Base-by-base conservation (phyloP, 1,140 invertebrate genomes). In the Calephelis nemesis region DNA sequence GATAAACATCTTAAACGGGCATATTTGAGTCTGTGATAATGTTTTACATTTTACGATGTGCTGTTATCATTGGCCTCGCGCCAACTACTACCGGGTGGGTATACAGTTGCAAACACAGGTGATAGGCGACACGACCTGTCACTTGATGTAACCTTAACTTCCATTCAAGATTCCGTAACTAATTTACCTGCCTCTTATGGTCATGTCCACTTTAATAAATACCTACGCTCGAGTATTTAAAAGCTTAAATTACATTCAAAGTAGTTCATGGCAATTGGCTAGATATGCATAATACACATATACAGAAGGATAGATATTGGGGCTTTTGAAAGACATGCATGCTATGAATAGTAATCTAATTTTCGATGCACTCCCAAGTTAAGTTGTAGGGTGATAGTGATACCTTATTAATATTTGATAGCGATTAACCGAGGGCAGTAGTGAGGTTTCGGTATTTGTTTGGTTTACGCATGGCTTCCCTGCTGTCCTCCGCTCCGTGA, bases 401-500 rank as follows among this genome's bases (percentile, higher is more conserved):
- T 45, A 45, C 42, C 42, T 45, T 45, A 45, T n/a, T 30, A 40
- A 58, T 39, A 30, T 11, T 58, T 12, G 9, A 7, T 60, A 60
- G 58, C 30, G 30, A 42, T 60, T 60, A 40, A 39, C 47, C 19
- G 64, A 30, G 47, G 64, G 47, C 50, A 49, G 47, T 65, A 65
- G 64, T 45, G 50, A 40, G 65, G 50, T 66, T 45, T 47, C 63
- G 63, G n/a, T 48, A 9, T 45, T 48, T 45, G 63, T 64, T 58
- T 58, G 19, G 39, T 58, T 5, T n/a, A 12, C 19, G 58, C 58
- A 60, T 60, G 67, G 62, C 60, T 47, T 60, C 64, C 65, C 62
- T 47, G 63, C 69, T 48, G 65, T 48, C 67, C 50, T 49, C 54
- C 63, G 63, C 58, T n/a, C 58, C 52, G 58, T 40, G 19, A 19